Evolutionary conservation across 2,113 vertebrate genomes (phyloP).

Genomic region (Mobula birostris): DNA sequence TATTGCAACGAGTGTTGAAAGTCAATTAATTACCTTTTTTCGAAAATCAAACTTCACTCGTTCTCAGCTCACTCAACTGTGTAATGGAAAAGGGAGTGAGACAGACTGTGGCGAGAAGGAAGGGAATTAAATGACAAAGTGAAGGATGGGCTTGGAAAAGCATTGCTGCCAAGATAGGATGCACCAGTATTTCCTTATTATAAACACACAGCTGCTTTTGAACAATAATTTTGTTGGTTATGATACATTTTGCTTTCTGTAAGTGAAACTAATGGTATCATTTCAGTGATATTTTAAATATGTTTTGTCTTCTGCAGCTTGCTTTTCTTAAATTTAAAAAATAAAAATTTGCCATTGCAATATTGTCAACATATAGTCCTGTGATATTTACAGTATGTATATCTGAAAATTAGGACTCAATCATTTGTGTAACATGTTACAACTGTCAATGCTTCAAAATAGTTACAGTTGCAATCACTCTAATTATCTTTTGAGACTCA

Average conservation of each 20-base stretch:
- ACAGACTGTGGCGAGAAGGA: constrained; percentile 38
- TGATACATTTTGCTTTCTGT: background rate
- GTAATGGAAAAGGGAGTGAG: constrained; percentile 41
- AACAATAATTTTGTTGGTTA: background rate
- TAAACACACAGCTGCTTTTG: background rate
- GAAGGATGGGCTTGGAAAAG: constrained; percentile 17
- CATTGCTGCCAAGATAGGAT: constrained; percentile 11
- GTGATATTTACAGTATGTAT: background rate
- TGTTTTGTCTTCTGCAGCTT: background rate
- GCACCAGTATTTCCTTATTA: background rate
- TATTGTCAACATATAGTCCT: background rate
- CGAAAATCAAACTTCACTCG: constrained; percentile 36
- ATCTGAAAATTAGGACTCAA: background rate
- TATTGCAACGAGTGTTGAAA: constrained; percentile 1
- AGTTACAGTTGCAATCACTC: background rate
- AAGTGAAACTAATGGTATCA: background rate
- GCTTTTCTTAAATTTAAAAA: background rate
- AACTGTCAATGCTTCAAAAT: background rate
- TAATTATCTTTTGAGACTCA: background rate
- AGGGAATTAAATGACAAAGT: constrained; percentile 35
- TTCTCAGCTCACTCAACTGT: constrained; percentile 40
- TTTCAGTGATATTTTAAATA: background rate
- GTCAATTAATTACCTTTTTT: constrained; percentile 35
- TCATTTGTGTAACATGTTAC: background rate
- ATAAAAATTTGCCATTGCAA: background rate